Conservation (phyloP, 2,797 vertebrate genomes). For the Lacerta viridis region DNA sequence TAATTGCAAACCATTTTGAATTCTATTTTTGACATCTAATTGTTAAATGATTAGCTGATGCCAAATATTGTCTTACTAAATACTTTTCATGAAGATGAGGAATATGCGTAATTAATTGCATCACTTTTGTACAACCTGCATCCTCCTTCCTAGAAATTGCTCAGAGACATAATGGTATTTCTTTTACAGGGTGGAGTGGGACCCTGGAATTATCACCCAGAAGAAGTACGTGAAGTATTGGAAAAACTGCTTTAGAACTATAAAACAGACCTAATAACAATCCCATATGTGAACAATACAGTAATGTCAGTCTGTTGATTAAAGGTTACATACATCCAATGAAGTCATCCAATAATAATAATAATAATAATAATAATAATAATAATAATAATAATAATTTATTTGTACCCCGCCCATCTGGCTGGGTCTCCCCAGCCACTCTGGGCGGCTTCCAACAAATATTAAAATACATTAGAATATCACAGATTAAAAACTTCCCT, state of each 20-base stretch:
- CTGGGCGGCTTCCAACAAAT: too few species aligned
- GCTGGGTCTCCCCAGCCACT: too few species aligned
- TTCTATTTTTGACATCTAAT: background rate
- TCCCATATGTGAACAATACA: background rate
- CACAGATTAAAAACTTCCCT: too few species aligned
- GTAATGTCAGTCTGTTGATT: background rate
- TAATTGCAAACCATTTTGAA: background rate
- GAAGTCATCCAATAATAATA: too few species aligned
- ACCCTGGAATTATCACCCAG: constrained; percentile 88
- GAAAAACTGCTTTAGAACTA: constrained; percentile 82
- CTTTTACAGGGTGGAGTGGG: constrained; percentile 86
- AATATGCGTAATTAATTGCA: background rate
- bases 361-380: too few species aligned
- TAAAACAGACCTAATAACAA: background rate
- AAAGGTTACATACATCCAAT: too few species aligned
- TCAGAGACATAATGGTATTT: constrained; percentile 1
- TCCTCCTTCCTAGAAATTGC: background rate
- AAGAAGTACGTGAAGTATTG: constrained; percentile 86
- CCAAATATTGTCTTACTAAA: background rate
- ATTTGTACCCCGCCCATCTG: too few species aligned
- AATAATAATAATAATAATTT: too few species aligned
- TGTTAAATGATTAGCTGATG: background rate
- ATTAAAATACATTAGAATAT: too few species aligned
- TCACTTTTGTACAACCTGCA: background rate
- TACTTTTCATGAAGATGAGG: background rate